phyloP scores from a whole-genome alignment of 1,140 invertebrate genomes.

The Zelostemma sp. region DNA sequence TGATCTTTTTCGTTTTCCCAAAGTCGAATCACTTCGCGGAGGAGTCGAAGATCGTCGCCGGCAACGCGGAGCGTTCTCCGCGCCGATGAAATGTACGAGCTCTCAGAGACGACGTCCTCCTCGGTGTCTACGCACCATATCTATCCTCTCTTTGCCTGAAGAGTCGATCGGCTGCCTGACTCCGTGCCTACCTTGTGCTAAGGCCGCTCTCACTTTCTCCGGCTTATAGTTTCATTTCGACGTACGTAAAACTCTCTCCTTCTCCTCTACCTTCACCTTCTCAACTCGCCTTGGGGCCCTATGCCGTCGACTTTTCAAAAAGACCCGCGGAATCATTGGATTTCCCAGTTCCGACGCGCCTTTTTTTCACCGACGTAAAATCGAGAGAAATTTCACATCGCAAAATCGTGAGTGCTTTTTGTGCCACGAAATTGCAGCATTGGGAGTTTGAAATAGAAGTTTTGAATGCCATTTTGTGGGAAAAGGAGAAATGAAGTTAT shows the following conservation, averaged over 20 bases:
- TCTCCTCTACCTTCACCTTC: conserved; percentile 35
- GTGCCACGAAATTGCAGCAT: no score
- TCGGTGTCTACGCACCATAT: conserved; percentile 53
- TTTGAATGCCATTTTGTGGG: no score
- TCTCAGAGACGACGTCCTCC: conserved; percentile 41
- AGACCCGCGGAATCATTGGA: no score
- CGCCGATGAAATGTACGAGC: conserved; percentile 26
- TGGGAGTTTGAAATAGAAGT: no score
- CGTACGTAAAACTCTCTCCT: conserved; percentile 57
- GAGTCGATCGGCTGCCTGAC: conserved; percentile 53
- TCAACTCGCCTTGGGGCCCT: neutral
- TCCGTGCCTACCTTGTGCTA: conserved; percentile 57
- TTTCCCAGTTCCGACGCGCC: no score
- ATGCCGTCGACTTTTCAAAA: neutral
- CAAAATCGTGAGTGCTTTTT: no score
- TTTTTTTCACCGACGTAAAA: no score
- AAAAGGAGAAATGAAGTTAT: no score
- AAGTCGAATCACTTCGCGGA: neutral
- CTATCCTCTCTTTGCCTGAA: conserved; percentile 59
- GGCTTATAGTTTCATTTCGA: conserved; percentile 67
- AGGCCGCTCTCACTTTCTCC: conserved; percentile 68
- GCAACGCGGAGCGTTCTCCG: conserved; percentile 36
- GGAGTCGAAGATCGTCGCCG: conserved; percentile 20
- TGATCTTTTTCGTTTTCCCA: neutral
- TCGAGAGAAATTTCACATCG: no score